These are phyloP conservation scores for Diachrysia chrysitis DNA, from an alignment of 2,888 invertebrate genomes.

Conservation along the genomic window DNA sequence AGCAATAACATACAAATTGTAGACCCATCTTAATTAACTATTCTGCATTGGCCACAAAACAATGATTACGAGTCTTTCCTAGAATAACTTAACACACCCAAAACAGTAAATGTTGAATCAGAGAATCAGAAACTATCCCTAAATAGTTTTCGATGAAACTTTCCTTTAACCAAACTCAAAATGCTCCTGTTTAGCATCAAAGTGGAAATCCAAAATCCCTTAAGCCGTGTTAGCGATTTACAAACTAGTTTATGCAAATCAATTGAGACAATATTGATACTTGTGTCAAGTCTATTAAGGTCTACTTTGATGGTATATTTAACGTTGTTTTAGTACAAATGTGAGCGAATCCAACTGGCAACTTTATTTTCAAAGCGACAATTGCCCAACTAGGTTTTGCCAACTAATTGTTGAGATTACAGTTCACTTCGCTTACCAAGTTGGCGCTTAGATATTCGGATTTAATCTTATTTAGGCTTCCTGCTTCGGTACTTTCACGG, in stretches of 20 bases:
- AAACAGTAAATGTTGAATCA: conserved; percentile 51
- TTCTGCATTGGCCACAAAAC: background rate
- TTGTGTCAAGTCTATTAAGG: conserved; percentile 50
- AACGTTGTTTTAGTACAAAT: conserved; percentile 67
- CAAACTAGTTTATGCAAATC: conserved; percentile 55
- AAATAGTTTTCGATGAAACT: conserved; percentile 76
- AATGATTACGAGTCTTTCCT: conserved; percentile 5
- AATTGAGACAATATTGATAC: conserved; percentile 48
- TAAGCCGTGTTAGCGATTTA: conserved; percentile 81
- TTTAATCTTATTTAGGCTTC: conserved; percentile 63
- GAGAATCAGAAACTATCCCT: conserved; percentile 69
- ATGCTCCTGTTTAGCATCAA: conserved; percentile 82
- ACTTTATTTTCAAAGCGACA: conserved; percentile 85
- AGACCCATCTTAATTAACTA: background rate
- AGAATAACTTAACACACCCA: conserved; percentile 47
- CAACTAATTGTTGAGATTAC: conserved; percentile 84
- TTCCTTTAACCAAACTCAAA: conserved; percentile 79
- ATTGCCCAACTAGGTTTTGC: conserved; percentile 83
- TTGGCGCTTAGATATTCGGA: conserved; percentile 68
- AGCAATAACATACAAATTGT: background rate
- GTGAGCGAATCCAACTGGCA: conserved; percentile 74
- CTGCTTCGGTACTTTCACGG: conserved; percentile 27
- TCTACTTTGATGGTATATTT: conserved; percentile 43
- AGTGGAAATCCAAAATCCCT: conserved; percentile 84
- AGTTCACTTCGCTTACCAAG: conserved; percentile 73